Conservation (phyloP, 1,140 invertebrate genomes). For the Brachionus angularis region DNA sequence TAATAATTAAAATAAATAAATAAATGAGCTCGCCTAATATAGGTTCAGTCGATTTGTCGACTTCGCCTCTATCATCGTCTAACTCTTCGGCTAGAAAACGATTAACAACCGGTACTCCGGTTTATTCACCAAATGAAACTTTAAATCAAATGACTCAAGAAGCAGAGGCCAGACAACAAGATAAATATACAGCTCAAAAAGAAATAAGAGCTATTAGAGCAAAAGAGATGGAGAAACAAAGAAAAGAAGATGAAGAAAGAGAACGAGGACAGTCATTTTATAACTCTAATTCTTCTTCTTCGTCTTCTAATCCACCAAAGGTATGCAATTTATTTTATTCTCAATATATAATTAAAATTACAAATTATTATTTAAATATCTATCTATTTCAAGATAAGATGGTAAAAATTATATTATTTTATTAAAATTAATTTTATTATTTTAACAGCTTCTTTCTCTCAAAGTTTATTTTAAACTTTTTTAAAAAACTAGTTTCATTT, state of each 20-base stretch:
- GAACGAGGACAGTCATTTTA: neutral
- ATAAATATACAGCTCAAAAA: conserved; percentile 41
- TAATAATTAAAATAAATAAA: no score
- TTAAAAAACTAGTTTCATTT: no score
- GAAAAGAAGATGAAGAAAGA: conserved; percentile 30
- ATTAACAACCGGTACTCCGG: neutral
- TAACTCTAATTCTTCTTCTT: neutral
- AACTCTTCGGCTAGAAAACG: conserved; percentile 28
- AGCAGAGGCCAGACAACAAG: conserved; percentile 25
- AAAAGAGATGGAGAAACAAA: conserved; percentile 41
- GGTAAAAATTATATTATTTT: no score
- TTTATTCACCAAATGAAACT: conserved; percentile 32
- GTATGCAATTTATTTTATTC: no score
- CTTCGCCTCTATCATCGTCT: conserved; percentile 10
- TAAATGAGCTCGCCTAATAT: conserved; percentile 34
- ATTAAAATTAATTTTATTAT: no score
- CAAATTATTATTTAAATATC: no score
- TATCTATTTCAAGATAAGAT: no score
- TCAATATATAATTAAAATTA: no score
- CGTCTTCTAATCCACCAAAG: neutral
- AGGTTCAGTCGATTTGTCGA: conserved; percentile 41
- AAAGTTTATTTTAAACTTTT: no score
- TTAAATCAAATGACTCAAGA: conserved; percentile 42
- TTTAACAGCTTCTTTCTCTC: no score
- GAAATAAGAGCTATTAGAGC: conserved; percentile 29